Evolutionary conservation across 2,888 invertebrate species (phyloP).

Genomic region (Amiota mariae): DNA sequence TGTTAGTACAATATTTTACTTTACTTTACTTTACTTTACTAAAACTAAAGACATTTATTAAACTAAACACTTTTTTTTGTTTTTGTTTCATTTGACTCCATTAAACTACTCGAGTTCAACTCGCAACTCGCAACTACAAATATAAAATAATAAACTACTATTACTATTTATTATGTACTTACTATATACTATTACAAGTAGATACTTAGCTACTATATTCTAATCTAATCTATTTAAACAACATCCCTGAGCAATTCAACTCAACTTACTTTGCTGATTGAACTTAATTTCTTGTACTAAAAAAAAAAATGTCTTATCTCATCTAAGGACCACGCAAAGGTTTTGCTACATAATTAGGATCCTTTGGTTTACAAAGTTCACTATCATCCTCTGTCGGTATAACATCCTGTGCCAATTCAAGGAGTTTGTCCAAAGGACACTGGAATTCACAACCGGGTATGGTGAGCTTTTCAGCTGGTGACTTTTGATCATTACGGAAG

Average conservation of each 20-base stretch:
- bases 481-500: conserved; percentile 75
- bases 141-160: too few species aligned
- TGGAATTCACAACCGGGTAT: conserved; percentile 79
- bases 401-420: conserved; percentile 75
- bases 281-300: too few species aligned
- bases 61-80: too few species aligned
- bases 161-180: too few species aligned
- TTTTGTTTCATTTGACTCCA: too few species aligned
- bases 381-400: conserved; percentile 75
- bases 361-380: conserved; percentile 76
- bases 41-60: too few species aligned
- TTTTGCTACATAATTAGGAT: conserved; percentile 76
- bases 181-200: conserved; percentile 3
- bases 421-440: conserved; percentile 78
- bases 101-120: too few species aligned
- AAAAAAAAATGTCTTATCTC: too few species aligned
- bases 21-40: too few species aligned
- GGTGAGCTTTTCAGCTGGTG: conserved; percentile 75
- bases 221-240: neutral
- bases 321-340: conserved; percentile 72
- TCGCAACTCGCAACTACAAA: too few species aligned
- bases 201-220: conserved; percentile 41
- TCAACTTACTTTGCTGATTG: conserved; percentile 33
- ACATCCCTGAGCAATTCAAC: conserved; percentile 41
- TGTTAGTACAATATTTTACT: too few species aligned